A percentile compares a stretch with the other conserved stretches of the same genome.
phyloP scores from a whole-genome alignment of 2,888 invertebrate species.

The Tortricodes alternella region DNA sequence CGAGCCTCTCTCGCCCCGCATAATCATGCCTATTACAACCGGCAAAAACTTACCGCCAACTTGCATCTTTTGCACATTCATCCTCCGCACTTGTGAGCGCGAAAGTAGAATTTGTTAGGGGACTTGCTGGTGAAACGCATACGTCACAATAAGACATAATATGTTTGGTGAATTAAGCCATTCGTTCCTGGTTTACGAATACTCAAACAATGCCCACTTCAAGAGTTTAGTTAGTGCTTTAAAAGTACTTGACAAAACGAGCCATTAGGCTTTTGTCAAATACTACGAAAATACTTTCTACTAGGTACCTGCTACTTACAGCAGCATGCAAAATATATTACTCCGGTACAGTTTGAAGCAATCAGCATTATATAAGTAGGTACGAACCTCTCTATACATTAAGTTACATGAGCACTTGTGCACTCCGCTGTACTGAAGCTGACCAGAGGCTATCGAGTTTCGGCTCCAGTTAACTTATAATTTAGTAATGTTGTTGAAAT shows the following conservation, averaged over 20 bases:
- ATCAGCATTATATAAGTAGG: too few relatives aligned
- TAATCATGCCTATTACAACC: constrained; percentile 65
- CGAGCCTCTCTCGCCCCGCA: constrained; percentile 70
- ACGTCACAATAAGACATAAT: neutral
- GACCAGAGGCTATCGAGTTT: constrained; percentile 76
- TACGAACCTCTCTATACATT: neutral
- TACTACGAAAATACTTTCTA: too few relatives aligned
- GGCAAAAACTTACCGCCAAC: constrained; percentile 72
- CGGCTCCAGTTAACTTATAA: constrained; percentile 70
- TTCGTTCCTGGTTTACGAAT: too few relatives aligned
- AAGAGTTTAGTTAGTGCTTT: too few relatives aligned
- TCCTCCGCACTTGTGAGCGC: constrained; percentile 42
- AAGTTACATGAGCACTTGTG: constrained; percentile 31
- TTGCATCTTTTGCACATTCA: constrained; percentile 66
- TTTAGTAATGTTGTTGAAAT: constrained; percentile 50
- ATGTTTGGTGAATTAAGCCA: too few relatives aligned
- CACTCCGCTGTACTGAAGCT: constrained; percentile 50
- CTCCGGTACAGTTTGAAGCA: too few relatives aligned
- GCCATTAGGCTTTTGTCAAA: too few relatives aligned
- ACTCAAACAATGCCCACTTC: too few relatives aligned
- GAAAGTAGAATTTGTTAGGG: constrained; percentile 32
- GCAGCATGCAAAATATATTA: too few relatives aligned
- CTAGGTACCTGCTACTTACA: too few relatives aligned
- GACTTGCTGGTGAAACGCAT: neutral
- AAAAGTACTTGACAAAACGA: too few relatives aligned